Base-by-base conservation (phyloP, 2,113 vertebrate species). In the Charina bottae region DNA sequence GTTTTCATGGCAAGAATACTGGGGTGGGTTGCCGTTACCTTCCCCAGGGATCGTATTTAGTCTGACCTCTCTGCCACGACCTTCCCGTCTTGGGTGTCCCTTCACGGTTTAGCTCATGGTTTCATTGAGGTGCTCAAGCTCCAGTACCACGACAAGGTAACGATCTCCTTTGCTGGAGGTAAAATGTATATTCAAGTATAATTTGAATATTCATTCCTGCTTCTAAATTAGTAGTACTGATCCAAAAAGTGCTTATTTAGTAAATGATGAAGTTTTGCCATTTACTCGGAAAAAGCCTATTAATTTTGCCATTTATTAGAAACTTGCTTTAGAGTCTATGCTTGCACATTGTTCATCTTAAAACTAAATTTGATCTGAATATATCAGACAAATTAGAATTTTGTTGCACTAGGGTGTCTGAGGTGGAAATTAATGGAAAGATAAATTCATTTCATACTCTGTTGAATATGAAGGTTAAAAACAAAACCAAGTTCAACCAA, bases 171-270 rank as follows among this genome's bases (percentile, higher is more conserved):
- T n/a, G n/a, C n/a, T n/a, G n/a, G n/a, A n/a, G n/a, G n/a, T n/a
- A n/a, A 17, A 0, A 19, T n/a, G 24, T 59, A 88, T 60, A 10
- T 49, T 33, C 42, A 49, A 62, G 56, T 64, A 0, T 33, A 0
- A n/a, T 58, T 28, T 58, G 60, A 89, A 15, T 10, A 8, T 23
- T 0, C 10, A n/a, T 1, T 85, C 85, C 0, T 90, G 60, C 68
- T 1, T 33, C 90, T 0, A 28, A 2, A 56, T 83, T 21, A 24
- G 0, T 3, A 2, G 53, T 15, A 59, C 24, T 12, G 53, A 88
- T 8, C 1, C 0, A 12, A 49, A 55, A 15, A 46, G 78, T 2
- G 88, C 33, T 92, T 55, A 0, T 11, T 0, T 12, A 78, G 85
- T 1, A 33, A 85, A 7, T 0, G 7, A 78, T 0, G 72, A 55